A percentile compares a stretch with the other conserved stretches of the same genome.
Conservation (phyloP, 2,113 vertebrate genomes). For the Lepisosteus oculatus region DNA sequence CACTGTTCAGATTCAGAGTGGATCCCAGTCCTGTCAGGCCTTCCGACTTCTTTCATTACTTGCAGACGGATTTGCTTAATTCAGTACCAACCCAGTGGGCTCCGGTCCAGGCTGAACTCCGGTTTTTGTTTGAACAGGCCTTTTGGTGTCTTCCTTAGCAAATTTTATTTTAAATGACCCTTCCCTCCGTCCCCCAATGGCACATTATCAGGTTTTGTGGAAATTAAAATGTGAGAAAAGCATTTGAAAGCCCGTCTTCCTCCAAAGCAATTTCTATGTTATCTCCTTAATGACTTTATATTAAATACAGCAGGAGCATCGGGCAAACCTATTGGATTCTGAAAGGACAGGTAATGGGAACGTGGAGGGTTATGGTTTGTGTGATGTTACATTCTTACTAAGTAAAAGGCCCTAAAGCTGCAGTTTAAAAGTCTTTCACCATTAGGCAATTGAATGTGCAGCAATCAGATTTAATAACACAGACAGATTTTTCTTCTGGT, state of each 20-base stretch:
- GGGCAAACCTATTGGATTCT: too few species aligned
- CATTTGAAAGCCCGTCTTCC: constrained; percentile 2
- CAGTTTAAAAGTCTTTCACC: constrained; percentile 22
- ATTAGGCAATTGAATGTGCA: constrained; percentile 40
- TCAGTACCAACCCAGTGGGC: constrained; percentile 30
- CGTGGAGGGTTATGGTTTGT: too few species aligned
- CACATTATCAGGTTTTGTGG: constrained; percentile 24
- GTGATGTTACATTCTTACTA: too few species aligned
- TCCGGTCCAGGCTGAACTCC: constrained; percentile 21
- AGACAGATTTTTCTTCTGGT: constrained; percentile 39
- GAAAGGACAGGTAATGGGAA: too few species aligned
- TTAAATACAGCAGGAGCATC: constrained; percentile 26
- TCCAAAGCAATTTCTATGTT: constrained; percentile 13
- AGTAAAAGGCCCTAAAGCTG: too few species aligned
- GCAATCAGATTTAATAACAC: constrained; percentile 31
- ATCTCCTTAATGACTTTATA: constrained; percentile 15
- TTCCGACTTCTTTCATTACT: constrained; percentile 15
- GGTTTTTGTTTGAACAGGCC: constrained; percentile 4
- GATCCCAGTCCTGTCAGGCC: constrained; percentile 26
- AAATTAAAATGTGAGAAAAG: constrained; percentile 22
- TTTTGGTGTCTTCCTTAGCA: constrained; percentile 46
- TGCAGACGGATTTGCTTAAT: constrained; percentile 21
- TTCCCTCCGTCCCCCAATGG: background rate
- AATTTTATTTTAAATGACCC: constrained; percentile 21
- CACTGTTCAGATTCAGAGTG: constrained; percentile 3